These are phyloP conservation scores for Tichodroma muraria DNA, from an alignment of 2,113 vertebrate genomes.

Conservation along the genomic window DNA sequence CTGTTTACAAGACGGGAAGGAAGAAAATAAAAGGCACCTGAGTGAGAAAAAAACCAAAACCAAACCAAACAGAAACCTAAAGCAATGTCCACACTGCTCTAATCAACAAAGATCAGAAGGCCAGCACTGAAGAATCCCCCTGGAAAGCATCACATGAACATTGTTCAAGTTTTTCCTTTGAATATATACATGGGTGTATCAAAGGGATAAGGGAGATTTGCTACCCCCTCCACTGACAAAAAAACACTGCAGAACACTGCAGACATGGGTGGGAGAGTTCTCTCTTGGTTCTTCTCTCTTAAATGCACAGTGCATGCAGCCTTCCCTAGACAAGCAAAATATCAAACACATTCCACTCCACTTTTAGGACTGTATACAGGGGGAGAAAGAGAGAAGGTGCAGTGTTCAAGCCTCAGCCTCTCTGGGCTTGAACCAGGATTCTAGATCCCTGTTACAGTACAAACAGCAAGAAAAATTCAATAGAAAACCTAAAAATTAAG, in stretches of 20 bases:
- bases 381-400: background rate
- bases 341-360: background rate
- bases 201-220: background rate
- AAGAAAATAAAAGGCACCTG: background rate
- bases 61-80: background rate
- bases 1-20: background rate
- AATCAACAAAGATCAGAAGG: background rate
- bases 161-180: background rate
- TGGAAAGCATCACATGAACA: background rate
- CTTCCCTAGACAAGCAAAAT: background rate
- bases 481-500: background rate
- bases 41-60: background rate
- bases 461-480: background rate
- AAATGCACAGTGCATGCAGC: background rate
- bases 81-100: background rate
- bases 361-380: background rate
- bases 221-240: background rate
- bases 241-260: background rate
- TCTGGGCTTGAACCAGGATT: background rate
- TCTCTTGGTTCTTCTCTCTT: background rate
- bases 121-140: background rate
- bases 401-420: background rate
- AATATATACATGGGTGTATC: background rate
- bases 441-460: background rate
- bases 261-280: background rate